Evolutionary conservation across 2,888 invertebrate species (phyloP), one percentile per base, ranked within the genome.

Genomic region (Mythimna vitellina): DNA sequence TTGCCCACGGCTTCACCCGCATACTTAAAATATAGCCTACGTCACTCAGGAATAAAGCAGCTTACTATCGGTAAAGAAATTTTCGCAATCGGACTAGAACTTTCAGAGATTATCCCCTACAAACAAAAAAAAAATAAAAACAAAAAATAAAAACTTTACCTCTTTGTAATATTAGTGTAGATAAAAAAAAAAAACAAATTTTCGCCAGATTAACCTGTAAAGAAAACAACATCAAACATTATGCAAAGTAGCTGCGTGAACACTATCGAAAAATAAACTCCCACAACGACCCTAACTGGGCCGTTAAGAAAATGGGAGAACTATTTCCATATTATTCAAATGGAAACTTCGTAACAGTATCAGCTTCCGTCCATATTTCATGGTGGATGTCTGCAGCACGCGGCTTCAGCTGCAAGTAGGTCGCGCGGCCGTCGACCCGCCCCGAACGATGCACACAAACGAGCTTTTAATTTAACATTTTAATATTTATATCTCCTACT

Each of bases 391-490:
- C 80, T 81, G 83, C 81, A 85, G 80, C 83, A 83, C 78, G 84
- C 82, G 80, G 86, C 77, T 81, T 76, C 73, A 70, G 74, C 76
- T 77, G 84, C 78, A 89, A 90, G 82, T 91, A 86, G 90, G 91
- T 90, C 91, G 80, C 80, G 70, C 83, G 90, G 87, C 58, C 90
- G 73, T 58, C 78, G 88, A 90, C 89, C 90, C 76, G 74, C 63
- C 70, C 81, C 78, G 73, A 70, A 78, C 80, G 73, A 74, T 86
- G 83, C 85, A 81, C 82, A 83, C 81, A 85, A 82, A 83, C 80
- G 73, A 76, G 77, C 67, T 76, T 86, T 85, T 83, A 78, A 87
- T 84, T 81, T 85, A 79, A 66, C 74, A 76, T 78, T 80, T 78
- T 78, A 73, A 77, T 78, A 80, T 77, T 82, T 73, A 76, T 78